Percentiles rank a stretch among this genome's conserved stretches.
phyloP scores from a whole-genome alignment of 2,113 vertebrate genomes.

The Pipra filicauda region DNA sequence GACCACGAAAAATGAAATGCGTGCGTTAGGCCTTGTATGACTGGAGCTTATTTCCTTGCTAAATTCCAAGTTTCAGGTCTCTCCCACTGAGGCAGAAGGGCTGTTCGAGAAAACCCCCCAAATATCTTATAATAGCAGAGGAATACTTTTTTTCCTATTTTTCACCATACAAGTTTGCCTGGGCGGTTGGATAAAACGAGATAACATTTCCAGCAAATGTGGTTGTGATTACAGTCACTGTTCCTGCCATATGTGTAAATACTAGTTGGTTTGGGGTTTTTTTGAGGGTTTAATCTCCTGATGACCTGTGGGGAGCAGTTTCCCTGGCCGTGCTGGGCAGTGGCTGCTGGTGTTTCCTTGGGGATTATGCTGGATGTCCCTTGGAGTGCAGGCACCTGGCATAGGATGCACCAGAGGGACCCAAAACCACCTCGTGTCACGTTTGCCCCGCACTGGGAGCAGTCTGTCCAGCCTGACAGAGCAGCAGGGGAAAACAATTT shows the following conservation, averaged over 20 bases:
- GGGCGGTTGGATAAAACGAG: neutral
- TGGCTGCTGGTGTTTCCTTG: fast-evolving
- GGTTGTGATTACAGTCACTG: neutral
- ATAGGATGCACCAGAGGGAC: fast-evolving
- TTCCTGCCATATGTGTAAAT: neutral
- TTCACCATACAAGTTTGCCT: neutral
- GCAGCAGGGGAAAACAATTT: neutral
- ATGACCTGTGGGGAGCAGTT: fast-evolving
- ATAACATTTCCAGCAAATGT: neutral
- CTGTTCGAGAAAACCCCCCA: neutral
- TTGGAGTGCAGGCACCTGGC: fast-evolving
- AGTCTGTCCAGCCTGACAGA: neutral
- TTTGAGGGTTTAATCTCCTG: neutral
- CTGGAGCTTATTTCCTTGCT: constrained; percentile 36
- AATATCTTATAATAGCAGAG: neutral
- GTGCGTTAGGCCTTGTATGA: neutral
- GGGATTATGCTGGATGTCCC: fast-evolving
- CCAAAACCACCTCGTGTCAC: fast-evolving
- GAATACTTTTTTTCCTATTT: neutral
- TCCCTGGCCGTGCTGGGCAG: neutral
- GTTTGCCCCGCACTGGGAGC: fast-evolving
- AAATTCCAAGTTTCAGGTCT: constrained; percentile 20
- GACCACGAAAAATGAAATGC: constrained; percentile 41
- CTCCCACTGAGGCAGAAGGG: neutral
- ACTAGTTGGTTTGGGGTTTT: neutral